These are phyloP conservation scores for Micronisus gabar DNA, from an alignment of 2,113 vertebrate genomes.

Conservation along the genomic window DNA sequence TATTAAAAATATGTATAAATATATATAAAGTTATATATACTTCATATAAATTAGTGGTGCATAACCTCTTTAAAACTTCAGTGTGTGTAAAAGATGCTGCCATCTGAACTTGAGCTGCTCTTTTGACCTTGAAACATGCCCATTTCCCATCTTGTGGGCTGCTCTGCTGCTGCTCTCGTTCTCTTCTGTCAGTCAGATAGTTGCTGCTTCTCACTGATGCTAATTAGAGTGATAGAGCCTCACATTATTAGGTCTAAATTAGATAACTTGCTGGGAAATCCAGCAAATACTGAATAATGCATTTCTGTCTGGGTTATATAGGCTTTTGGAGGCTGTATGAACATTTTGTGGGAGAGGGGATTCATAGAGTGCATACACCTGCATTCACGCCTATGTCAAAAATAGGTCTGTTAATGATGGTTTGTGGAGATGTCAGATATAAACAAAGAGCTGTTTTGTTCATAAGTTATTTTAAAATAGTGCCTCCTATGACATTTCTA, in stretches of 20 bases:
- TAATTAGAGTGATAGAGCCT: background rate
- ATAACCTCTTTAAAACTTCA: background rate
- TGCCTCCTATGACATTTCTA: background rate
- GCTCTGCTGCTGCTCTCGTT: background rate
- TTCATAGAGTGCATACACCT: background rate
- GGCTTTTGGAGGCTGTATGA: background rate
- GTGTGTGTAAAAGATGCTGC: background rate
- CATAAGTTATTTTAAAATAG: background rate
- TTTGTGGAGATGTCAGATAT: background rate
- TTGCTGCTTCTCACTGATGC: background rate
- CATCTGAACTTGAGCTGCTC: background rate
- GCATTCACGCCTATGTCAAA: background rate
- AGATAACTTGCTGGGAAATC: background rate
- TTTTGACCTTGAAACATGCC: background rate
- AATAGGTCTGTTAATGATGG: background rate
- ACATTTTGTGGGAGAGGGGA: background rate
- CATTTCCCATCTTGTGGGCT: fast-evolving
- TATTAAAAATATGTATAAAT: too few species aligned
- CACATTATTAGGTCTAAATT: background rate
- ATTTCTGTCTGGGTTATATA: background rate
- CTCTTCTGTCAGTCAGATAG: background rate
- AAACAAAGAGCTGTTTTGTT: background rate
- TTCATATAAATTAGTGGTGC: background rate
- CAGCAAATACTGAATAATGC: background rate
- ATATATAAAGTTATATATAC: background rate